A percentile compares a stretch with the other conserved stretches of the same genome.
phyloP scores from a whole-genome alignment of 2,888 invertebrate species.

The Aphodius granarius region DNA sequence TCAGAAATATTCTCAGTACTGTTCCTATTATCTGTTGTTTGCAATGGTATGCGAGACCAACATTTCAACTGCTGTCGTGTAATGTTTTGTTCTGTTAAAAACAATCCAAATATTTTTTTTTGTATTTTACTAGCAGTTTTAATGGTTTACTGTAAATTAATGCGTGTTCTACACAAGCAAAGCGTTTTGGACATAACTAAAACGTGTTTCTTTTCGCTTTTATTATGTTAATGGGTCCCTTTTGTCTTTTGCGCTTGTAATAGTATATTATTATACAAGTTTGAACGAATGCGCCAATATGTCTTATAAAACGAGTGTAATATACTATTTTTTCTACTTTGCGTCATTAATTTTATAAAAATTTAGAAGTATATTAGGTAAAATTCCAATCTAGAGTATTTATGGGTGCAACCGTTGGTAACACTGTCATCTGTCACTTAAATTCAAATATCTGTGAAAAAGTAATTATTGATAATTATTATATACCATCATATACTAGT shows the following conservation, averaged over 20 bases:
- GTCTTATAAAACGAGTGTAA: too few species aligned
- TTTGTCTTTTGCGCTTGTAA: neutral
- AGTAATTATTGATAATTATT: too few species aligned
- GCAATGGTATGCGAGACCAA: neutral
- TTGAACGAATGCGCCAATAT: too few species aligned
- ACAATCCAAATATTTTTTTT: neutral
- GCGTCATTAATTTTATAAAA: too few species aligned
- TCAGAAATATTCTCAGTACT: neutral
- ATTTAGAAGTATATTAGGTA: too few species aligned
- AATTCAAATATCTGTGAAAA: too few species aligned
- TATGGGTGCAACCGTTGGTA: too few species aligned
- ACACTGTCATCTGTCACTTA: too few species aligned
- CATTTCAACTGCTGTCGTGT: neutral
- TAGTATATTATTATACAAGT: too few species aligned
- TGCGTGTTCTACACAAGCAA: neutral
- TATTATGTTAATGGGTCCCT: neutral
- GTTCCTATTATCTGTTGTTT: neutral
- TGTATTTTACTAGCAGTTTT: neutral
- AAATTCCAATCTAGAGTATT: too few species aligned
- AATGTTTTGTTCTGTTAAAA: neutral
- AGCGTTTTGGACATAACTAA: neutral
- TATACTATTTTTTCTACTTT: too few species aligned
- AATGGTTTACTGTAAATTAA: neutral
- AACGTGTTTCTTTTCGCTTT: neutral
- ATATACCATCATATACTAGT: too few species aligned